Base-by-base conservation (phyloP, 2,797 vertebrate species). In the Periophthalmus magnuspinnatus region DNA sequence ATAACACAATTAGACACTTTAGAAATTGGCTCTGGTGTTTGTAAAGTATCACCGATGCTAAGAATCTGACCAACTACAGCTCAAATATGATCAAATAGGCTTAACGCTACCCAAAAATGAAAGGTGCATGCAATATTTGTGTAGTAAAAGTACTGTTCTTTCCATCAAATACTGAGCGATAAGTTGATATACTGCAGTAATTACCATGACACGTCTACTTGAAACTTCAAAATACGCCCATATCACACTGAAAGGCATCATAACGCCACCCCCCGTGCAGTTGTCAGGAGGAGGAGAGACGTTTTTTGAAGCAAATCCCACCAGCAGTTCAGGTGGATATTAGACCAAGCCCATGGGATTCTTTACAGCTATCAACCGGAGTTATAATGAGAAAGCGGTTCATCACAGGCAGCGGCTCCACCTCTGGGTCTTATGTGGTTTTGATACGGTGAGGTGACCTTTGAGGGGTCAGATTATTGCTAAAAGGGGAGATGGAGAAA, bases 261-360 rank as follows among this genome's bases (percentile, higher is more conserved):
- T 24, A 24, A 28, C 16, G 22, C 62, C 61, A 45, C 36, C n/a
- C 52, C 11, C 41, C 38, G 16, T 7, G 13, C 28, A 48, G 41
- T 28, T 17, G 36, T 64, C 38, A 64, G 22, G 41, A 64, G 14
- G 41, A 41, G 11, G 38, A 47, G 41, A 62, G 34, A 62, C 16
- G 22, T 4, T 28, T 62, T 62, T 22, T 16, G 34, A 24, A 10
- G 38, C 62, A 62, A 58, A 24, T 63, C 38, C 38, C 38, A 63
- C 61, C 3, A 5, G 47, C 47, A 48, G 17, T 21, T 65, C 63
- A 17, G 16, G 6, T 34, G 50, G 50, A 66, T 66, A 52, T 52
- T 66, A 66, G 47, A 54, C n/a, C n/a, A 54, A 17, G 2, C 64
- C 47, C 62, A 47, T 9, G 62, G 41, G 62, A 63, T 64, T 48